Conservation (phyloP, 2,888 invertebrate genomes). For the Pasiphila rectangulata region DNA sequence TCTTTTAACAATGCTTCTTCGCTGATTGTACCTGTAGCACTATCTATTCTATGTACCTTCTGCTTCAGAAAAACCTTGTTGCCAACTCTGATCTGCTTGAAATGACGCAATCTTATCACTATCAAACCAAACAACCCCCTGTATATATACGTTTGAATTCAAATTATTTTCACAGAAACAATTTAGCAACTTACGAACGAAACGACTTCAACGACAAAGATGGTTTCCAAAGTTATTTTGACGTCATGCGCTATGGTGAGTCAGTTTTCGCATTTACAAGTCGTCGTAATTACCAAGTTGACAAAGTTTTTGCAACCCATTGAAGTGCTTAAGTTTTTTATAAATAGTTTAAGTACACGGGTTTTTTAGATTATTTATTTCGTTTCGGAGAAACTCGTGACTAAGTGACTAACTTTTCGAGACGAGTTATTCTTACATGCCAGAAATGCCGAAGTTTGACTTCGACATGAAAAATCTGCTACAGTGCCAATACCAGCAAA, state of each 20-base stretch:
- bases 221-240: constrained; percentile 61
- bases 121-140: constrained; percentile 44
- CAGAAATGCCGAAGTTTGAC: too few relatives aligned
- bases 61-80: constrained; percentile 63
- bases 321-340: too few relatives aligned
- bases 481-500: too few relatives aligned
- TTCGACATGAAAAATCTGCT: too few relatives aligned
- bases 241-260: constrained; percentile 63
- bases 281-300: too few relatives aligned
- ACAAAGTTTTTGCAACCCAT: too few relatives aligned
- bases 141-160: constrained; percentile 54
- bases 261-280: constrained; percentile 18
- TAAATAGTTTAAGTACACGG: too few relatives aligned
- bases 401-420: too few relatives aligned
- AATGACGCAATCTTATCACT: constrained; percentile 43
- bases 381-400: too few relatives aligned
- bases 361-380: too few relatives aligned
- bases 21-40: constrained; percentile 41
- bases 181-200: constrained; percentile 38
- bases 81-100: constrained; percentile 36
- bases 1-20: constrained; percentile 10
- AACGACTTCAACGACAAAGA: constrained; percentile 41
- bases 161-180: constrained; percentile 39
- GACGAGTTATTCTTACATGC: too few relatives aligned
- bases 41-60: constrained; percentile 53